Evolutionary conservation across 2,113 vertebrate genomes (phyloP).

Genomic region (Lepus timidus): DNA sequence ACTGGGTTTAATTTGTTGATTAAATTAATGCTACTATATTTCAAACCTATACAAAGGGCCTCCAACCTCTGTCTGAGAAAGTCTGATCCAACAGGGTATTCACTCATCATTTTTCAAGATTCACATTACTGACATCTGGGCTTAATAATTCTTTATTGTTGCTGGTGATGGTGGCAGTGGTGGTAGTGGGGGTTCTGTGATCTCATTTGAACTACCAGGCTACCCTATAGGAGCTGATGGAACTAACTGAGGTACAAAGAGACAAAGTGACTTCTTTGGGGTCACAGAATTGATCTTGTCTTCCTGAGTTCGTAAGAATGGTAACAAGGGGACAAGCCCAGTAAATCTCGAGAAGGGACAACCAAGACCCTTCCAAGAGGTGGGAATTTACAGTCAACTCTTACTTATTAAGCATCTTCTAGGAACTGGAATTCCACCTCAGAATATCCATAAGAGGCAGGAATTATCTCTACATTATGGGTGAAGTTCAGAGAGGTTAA

Average conservation of each 20-base stretch:
- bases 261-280: background rate
- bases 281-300: background rate
- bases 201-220: constrained; percentile 24
- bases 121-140: background rate
- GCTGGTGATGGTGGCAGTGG: background rate
- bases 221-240: background rate
- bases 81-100: constrained; percentile 6
- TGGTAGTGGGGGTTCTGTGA: background rate
- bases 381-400: background rate
- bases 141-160: background rate
- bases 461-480: background rate
- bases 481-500: background rate
- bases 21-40: constrained; percentile 50
- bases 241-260: background rate
- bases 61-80: background rate
- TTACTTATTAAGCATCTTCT: background rate
- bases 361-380: background rate
- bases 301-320: background rate
- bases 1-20: constrained; percentile 48
- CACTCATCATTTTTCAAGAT: constrained; percentile 27
- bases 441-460: background rate
- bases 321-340: background rate
- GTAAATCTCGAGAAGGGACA: constrained; percentile 14
- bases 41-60: background rate
- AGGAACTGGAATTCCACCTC: constrained; percentile 31